A percentile compares a stretch with the other conserved stretches of the same genome.
phyloP scores from a whole-genome alignment of 2,113 vertebrate species.

The Peromyscus polionotus region DNA sequence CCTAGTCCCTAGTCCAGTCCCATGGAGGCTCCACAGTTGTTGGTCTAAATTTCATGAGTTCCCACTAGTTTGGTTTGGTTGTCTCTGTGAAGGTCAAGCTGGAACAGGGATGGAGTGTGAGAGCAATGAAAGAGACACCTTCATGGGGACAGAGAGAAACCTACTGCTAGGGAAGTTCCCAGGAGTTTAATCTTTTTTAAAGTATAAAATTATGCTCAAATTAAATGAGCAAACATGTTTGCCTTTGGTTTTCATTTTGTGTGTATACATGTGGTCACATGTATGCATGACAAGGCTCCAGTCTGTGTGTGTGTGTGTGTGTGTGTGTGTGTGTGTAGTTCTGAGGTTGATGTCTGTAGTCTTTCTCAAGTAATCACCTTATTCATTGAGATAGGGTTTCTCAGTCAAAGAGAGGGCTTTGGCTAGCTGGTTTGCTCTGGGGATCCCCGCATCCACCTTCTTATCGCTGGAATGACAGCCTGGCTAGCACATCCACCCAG shows the following conservation, averaged over 20 bases:
- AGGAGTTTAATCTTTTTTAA: slow-evolving; percentile 34
- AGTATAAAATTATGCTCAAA: slow-evolving; percentile 25
- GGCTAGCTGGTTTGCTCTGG: background rate
- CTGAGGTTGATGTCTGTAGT: background rate
- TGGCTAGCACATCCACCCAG: background rate
- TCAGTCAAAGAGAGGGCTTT: background rate
- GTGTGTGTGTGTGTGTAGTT: background rate
- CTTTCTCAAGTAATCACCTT: background rate
- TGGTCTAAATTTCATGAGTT: too few species aligned
- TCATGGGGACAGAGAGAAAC: too few species aligned
- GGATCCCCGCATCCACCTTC: too few species aligned
- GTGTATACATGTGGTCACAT: background rate
- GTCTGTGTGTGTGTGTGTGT: background rate
- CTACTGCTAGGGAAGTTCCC: too few species aligned
- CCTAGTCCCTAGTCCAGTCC: too few species aligned
- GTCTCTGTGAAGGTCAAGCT: too few species aligned
- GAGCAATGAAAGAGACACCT: too few species aligned
- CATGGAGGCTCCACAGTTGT: too few species aligned
- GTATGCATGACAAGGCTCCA: background rate
- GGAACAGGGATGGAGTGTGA: too few species aligned
- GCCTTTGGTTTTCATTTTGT: background rate
- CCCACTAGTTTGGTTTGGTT: too few species aligned
- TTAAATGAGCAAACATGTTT: slow-evolving; percentile 46
- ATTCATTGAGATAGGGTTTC: background rate
- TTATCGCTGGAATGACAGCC: too few species aligned